Percentiles rank a stretch among this genome's conserved stretches.
Conservation (phyloP, 1,140 invertebrate genomes). For the Macrocentrus cingulum region DNA sequence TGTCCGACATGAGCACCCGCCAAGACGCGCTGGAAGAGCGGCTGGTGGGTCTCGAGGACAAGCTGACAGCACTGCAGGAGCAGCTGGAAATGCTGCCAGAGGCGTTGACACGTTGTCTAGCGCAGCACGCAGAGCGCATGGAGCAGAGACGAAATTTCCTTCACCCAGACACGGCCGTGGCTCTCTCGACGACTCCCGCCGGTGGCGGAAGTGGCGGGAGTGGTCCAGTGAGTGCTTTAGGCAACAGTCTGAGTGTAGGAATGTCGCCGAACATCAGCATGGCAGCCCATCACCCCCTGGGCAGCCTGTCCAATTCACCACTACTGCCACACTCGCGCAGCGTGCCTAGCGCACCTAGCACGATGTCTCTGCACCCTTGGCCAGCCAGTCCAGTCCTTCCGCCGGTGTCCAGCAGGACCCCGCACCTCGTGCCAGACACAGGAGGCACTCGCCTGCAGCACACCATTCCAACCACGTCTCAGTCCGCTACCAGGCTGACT, state of each 20-base stretch:
- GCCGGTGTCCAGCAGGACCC: slow-evolving; percentile 69
- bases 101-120: slow-evolving; percentile 72
- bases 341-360: slow-evolving; percentile 58
- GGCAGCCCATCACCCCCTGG: slow-evolving; percentile 42
- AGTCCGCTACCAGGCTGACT: slow-evolving; percentile 47
- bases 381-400: slow-evolving; percentile 73
- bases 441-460: slow-evolving; percentile 53
- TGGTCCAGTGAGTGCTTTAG: slow-evolving; percentile 44
- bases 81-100: slow-evolving; percentile 82
- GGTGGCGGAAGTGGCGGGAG: slow-evolving; percentile 41
- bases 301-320: slow-evolving; percentile 56
- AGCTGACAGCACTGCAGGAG: slow-evolving; percentile 75
- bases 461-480: slow-evolving; percentile 37
- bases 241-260: slow-evolving; percentile 44
- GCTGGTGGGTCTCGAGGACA: slow-evolving; percentile 83
- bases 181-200: slow-evolving; percentile 49
- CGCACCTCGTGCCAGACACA: slow-evolving; percentile 73
- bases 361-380: slow-evolving; percentile 66
- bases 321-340: slow-evolving; percentile 63
- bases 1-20: slow-evolving; percentile 91
- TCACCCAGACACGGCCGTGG: slow-evolving; percentile 79
- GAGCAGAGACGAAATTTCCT: slow-evolving; percentile 81
- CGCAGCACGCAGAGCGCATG: slow-evolving; percentile 67
- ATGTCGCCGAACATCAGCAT: slow-evolving; percentile 45
- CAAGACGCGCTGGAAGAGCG: slow-evolving; percentile 89